These are phyloP conservation scores for Halisarca cf. caerulea DNA, from an alignment of 37 sponge, comb jelly and placozoan genomes.

Conservation along the genomic window DNA sequence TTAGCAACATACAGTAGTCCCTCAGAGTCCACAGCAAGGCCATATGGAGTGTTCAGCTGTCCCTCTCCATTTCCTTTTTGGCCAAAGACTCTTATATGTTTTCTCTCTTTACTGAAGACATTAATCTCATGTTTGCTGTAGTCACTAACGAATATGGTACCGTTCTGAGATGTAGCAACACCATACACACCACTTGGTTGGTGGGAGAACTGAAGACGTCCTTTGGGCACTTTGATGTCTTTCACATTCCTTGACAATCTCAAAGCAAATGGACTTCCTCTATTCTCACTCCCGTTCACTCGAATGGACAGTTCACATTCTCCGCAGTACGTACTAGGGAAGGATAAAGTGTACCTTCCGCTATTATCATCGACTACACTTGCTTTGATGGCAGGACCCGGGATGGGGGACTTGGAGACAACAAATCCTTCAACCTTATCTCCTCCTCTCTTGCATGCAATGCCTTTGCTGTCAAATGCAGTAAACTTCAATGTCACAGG, in stretches of 20 bases:
- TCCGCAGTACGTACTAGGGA: background rate
- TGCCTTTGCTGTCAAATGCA: background rate
- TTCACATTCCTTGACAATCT: too few relatives aligned
- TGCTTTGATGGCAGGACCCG: constrained; percentile 8
- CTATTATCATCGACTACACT: background rate
- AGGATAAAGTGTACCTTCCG: background rate
- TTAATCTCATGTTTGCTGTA: background rate
- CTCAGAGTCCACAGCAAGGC: background rate
- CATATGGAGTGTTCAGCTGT: background rate
- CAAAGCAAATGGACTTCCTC: background rate
- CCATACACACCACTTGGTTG: background rate
- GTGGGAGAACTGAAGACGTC: background rate
- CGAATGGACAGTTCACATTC: background rate
- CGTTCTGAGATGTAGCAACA: background rate
- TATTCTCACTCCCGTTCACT: background rate
- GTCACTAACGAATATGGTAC: background rate
- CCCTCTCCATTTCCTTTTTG: background rate
- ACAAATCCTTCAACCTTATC: background rate
- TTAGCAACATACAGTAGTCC: background rate
- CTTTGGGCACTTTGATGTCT: too few relatives aligned
- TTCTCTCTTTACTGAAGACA: background rate
- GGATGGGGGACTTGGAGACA: background rate
- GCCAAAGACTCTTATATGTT: background rate
- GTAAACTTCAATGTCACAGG: background rate
- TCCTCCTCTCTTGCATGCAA: background rate